Conservation (phyloP, 1,140 invertebrate species). For the Drosophila bipectinata region DNA sequence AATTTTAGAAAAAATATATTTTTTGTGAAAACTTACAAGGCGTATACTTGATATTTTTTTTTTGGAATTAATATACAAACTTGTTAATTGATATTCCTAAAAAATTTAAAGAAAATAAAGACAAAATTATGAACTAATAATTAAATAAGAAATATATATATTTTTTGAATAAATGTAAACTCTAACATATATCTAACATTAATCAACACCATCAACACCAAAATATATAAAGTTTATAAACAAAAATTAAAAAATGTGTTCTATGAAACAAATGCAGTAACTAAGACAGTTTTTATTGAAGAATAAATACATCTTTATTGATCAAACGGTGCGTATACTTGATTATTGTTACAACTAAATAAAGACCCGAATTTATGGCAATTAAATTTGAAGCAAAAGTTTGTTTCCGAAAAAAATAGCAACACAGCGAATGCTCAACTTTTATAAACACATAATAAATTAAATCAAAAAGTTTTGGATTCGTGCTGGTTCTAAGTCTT, state of each 20-base stretch:
- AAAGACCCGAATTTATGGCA: constrained; percentile 44
- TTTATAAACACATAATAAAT: constrained; percentile 54
- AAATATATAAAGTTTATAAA: neutral
- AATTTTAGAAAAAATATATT: constrained; percentile 2
- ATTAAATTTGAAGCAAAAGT: constrained; percentile 17
- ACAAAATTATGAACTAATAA: neutral
- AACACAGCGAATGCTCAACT: neutral
- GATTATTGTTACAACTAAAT: constrained; percentile 32
- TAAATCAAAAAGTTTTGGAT: constrained; percentile 32
- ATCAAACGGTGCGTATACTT: constrained; percentile 70
- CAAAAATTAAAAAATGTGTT: neutral
- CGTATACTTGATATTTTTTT: constrained; percentile 15
- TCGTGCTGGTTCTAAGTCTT: constrained; percentile 15
- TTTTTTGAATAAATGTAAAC: constrained; percentile 1
- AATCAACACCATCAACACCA: neutral
- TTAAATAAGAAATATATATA: neutral
- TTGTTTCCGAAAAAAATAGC: constrained; percentile 12
- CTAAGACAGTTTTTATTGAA: neutral
- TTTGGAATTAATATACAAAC: neutral
- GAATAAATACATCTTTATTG: constrained; percentile 20
- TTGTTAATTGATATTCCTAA: neutral
- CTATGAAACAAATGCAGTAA: neutral
- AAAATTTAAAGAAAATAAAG: neutral
- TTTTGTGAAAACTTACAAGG: neutral
- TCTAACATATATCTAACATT: neutral